Conservation (phyloP, 2,888 invertebrate genomes). For the Phengaris arion region DNA sequence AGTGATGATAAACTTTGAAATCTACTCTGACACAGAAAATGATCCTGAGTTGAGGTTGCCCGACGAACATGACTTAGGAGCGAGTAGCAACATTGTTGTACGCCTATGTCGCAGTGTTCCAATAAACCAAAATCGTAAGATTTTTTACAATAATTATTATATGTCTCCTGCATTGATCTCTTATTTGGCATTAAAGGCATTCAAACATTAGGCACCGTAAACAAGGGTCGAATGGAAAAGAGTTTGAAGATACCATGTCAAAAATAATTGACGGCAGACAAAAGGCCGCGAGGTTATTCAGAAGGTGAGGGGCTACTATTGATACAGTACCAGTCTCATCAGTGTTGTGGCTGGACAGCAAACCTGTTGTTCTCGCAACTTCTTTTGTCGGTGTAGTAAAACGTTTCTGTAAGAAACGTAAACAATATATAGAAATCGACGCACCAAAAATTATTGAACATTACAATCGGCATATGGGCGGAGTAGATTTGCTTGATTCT, state of each 20-base stretch:
- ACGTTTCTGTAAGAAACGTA: slow-evolving; percentile 44
- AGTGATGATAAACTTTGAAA: not conserved
- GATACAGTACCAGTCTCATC: slow-evolving; percentile 44
- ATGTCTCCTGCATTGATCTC: slow-evolving; percentile 42
- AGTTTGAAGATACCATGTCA: slow-evolving; percentile 47
- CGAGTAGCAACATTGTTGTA: slow-evolving; percentile 44
- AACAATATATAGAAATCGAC: slow-evolving; percentile 11
- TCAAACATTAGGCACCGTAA: slow-evolving; percentile 43
- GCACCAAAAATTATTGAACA: slow-evolving; percentile 11
- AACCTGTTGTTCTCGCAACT: slow-evolving; percentile 48
- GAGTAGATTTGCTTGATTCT: too few species aligned
- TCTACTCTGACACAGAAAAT: not conserved
- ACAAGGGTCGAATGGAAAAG: slow-evolving; percentile 42
- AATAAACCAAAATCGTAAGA: slow-evolving; percentile 45
- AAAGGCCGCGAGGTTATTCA: slow-evolving; percentile 45
- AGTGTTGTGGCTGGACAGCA: slow-evolving; percentile 52
- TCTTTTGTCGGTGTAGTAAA: slow-evolving; percentile 49
- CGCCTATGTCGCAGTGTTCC: slow-evolving; percentile 44
- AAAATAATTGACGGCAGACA: slow-evolving; percentile 45
- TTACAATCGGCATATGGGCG: slow-evolving; percentile 25
- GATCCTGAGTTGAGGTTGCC: slow-evolving; percentile 34
- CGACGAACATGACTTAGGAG: slow-evolving; percentile 47
- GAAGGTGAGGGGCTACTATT: slow-evolving; percentile 44
- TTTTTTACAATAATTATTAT: slow-evolving; percentile 45
- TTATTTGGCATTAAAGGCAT: slow-evolving; percentile 46